Conservation (phyloP, 1,140 invertebrate species). For the Diprion similis region DNA sequence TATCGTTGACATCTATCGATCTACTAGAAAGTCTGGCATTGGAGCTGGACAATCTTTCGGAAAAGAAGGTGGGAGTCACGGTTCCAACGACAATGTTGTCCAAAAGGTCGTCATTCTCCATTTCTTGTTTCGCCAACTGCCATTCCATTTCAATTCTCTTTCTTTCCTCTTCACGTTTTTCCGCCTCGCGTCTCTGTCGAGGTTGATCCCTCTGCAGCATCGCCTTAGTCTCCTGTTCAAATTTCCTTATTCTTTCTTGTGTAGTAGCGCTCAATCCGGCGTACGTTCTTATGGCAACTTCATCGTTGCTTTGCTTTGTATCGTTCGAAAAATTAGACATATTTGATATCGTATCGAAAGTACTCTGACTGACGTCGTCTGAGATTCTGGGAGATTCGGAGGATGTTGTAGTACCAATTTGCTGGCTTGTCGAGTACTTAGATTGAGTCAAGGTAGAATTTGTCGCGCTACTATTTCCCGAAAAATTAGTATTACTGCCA, state of each 20-base stretch:
- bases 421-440: constrained; percentile 34
- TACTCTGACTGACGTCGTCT: constrained; percentile 36
- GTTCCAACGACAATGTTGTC: constrained; percentile 63
- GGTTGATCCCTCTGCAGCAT: constrained; percentile 68
- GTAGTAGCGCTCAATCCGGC: constrained; percentile 66
- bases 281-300: constrained; percentile 65
- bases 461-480: constrained; percentile 29
- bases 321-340: constrained; percentile 50
- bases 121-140: constrained; percentile 67
- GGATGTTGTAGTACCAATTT: neutral
- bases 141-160: constrained; percentile 68
- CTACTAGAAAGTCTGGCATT: constrained; percentile 41
- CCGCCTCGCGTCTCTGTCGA: constrained; percentile 53
- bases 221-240: constrained; percentile 76
- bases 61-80: constrained; percentile 37
- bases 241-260: constrained; percentile 71
- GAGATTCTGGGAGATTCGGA: constrained; percentile 37
- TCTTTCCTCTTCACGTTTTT: constrained; percentile 63
- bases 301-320: constrained; percentile 58
- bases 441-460: constrained; percentile 27
- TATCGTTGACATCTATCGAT: constrained; percentile 15
- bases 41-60: constrained; percentile 39
- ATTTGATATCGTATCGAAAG: constrained; percentile 46
- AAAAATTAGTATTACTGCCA: neutral
- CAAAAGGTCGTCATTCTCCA: constrained; percentile 70